Evolutionary conservation across 1,140 invertebrate genomes (phyloP).

Genomic region (Trichonephila inaurata): DNA sequence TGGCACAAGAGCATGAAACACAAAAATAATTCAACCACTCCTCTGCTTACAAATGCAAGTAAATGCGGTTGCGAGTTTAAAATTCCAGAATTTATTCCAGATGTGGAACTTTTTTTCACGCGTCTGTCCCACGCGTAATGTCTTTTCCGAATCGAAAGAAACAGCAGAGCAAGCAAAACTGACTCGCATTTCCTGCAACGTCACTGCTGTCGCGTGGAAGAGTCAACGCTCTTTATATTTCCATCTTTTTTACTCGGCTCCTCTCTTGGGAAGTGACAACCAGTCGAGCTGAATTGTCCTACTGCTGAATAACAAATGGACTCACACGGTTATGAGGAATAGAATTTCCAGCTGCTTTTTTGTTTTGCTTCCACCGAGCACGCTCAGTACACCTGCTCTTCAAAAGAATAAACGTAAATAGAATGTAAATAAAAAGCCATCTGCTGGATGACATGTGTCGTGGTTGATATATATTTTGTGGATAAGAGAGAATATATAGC

Average conservation of each 20-base stretch:
- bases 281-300: neutral
- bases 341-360: neutral
- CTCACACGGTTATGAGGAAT: neutral
- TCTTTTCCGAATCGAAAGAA: neutral
- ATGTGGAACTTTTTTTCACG: neutral
- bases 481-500: neutral
- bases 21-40: neutral
- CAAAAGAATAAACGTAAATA: neutral
- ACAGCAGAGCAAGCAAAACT: neutral
- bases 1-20: neutral
- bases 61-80: neutral
- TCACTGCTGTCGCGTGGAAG: neutral
- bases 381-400: neutral
- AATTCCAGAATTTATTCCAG: neutral
- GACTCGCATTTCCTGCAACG: neutral
- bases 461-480: neutral
- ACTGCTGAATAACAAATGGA: neutral
- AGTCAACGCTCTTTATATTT: conserved; percentile 1
- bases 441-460: neutral
- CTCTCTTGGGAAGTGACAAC: neutral
- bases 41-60: neutral
- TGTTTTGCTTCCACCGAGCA: neutral
- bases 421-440: neutral
- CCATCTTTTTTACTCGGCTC: neutral
- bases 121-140: neutral